Conservation (phyloP, 1,140 invertebrate species). For the Akabosia matsudoensis region DNA sequence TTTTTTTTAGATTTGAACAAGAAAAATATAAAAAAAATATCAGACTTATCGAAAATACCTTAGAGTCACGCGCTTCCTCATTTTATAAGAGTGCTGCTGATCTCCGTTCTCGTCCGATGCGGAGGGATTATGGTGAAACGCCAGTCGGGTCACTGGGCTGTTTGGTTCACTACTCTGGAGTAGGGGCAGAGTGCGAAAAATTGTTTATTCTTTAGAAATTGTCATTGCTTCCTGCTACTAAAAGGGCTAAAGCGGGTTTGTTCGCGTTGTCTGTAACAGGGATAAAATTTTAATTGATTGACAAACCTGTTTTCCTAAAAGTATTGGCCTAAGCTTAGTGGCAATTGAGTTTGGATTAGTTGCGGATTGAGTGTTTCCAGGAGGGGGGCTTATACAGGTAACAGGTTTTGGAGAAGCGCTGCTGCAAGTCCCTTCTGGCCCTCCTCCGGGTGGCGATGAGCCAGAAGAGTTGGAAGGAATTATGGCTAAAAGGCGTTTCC, state of each 20-base stretch:
- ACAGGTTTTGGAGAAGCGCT: constrained; percentile 6
- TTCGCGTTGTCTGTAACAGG: too few relatives aligned
- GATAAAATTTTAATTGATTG: too few relatives aligned
- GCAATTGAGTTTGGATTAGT: constrained; percentile 9
- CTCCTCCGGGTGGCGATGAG: constrained; percentile 11
- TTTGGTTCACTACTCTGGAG: constrained; percentile 44
- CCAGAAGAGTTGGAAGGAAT: constrained; percentile 40
- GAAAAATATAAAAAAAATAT: too few relatives aligned
- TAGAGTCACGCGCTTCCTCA: constrained; percentile 45
- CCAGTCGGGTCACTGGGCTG: constrained; percentile 33
- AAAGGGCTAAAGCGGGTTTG: too few relatives aligned
- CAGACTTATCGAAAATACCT: too few relatives aligned
- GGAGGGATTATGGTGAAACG: constrained; percentile 34
- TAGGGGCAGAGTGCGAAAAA: too few relatives aligned
- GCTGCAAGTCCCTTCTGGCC: background rate
- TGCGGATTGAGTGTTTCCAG: background rate
- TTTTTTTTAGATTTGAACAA: too few relatives aligned
- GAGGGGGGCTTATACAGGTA: background rate
- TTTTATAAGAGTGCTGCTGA: constrained; percentile 40
- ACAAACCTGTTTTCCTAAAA: constrained; percentile 41
- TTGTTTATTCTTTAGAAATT: too few relatives aligned
- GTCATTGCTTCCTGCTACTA: too few relatives aligned
- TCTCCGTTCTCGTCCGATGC: constrained; percentile 40
- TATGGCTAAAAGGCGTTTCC: constrained; percentile 62
- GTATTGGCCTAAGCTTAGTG: constrained; percentile 39